Evolutionary conservation across 2,797 vertebrate genomes (phyloP).

Genomic region (Falco biarmicus): DNA sequence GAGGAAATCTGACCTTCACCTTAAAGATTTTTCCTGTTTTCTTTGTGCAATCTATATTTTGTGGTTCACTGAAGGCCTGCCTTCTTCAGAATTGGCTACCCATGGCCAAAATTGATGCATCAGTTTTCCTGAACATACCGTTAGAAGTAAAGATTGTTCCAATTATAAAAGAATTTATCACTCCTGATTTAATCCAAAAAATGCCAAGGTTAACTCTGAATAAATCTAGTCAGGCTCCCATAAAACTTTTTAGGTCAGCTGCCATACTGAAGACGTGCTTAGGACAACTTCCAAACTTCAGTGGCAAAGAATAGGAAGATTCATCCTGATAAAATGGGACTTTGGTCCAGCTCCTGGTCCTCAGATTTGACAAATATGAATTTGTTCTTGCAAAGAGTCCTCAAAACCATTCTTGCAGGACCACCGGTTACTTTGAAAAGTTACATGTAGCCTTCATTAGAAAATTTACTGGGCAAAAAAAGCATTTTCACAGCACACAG

Average conservation of each 20-base stretch:
- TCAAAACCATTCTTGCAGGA: not conserved
- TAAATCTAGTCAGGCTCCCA: not conserved
- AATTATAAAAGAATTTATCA: not conserved
- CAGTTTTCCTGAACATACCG: accelerated
- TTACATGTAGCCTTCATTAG: accelerated
- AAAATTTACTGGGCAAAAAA: not conserved
- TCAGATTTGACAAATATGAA: not conserved
- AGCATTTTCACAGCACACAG: not conserved
- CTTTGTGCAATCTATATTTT: not conserved
- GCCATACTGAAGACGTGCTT: not conserved
- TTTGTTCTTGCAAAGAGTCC: not conserved
- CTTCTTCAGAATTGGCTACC: not conserved
- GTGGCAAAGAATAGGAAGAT: not conserved
- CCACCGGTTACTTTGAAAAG: not conserved
- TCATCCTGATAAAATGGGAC: not conserved
- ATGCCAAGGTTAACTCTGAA: not conserved
- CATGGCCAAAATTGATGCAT: not conserved
- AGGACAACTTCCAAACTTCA: not conserved
- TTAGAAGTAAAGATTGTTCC: not conserved
- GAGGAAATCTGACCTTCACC: not conserved
- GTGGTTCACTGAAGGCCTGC: not conserved
- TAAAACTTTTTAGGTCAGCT: not conserved
- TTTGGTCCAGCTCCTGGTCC: not conserved
- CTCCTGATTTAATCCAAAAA: not conserved
- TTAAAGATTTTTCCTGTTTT: not conserved